These are phyloP conservation scores for Malurus leucopterus DNA, from an alignment of 2,797 vertebrate genomes.

Conservation along the genomic window DNA sequence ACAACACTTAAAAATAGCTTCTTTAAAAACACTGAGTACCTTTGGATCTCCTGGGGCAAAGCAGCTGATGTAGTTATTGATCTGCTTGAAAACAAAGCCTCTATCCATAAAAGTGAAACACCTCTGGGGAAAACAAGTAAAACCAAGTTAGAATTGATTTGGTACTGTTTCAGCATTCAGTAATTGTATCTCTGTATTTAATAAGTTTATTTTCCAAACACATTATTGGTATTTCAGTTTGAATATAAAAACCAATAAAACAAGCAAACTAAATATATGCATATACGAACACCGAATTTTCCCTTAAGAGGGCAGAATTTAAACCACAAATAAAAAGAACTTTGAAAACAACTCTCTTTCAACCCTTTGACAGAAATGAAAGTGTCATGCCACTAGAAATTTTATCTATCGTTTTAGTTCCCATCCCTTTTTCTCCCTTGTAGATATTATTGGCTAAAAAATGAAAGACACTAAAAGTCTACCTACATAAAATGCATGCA, in stretches of 20 bases:
- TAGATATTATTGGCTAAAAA: background rate
- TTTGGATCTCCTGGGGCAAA: conserved; percentile 94
- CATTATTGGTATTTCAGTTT: background rate
- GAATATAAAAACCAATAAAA: background rate
- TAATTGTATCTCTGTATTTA: background rate
- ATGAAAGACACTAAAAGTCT: background rate
- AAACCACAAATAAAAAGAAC: background rate
- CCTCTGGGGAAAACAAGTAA: conserved; percentile 72
- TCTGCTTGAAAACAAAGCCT: conserved; percentile 95
- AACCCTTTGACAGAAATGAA: background rate
- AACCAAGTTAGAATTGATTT: background rate
- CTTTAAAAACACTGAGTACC: conserved; percentile 69
- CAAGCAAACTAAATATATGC: background rate
- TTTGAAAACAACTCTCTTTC: background rate
- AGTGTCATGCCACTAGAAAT: background rate
- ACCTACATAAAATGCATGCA: background rate
- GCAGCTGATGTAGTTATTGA: conserved; percentile 96
- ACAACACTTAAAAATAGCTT: background rate
- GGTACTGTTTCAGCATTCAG: background rate
- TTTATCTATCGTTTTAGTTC: background rate
- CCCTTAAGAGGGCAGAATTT: background rate
- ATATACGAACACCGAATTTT: background rate
- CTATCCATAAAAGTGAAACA: conserved; percentile 98
- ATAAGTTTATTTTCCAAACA: background rate
- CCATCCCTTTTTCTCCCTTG: background rate